Conservation (phyloP, 2,888 invertebrate species). For the Eubasilissa splendida region DNA sequence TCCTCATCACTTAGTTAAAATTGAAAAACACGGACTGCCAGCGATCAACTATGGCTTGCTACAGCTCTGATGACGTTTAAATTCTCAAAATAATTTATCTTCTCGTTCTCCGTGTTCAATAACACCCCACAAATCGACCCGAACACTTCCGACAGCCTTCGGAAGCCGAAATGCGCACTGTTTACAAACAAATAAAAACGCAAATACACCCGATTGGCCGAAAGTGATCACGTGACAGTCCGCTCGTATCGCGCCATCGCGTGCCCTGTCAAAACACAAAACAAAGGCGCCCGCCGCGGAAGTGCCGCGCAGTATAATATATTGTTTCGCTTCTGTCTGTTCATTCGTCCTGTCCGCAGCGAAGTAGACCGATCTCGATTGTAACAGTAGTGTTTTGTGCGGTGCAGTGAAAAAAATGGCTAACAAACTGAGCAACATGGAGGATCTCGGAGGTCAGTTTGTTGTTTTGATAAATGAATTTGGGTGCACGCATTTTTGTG, state of each 20-base stretch:
- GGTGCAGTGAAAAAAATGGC: constrained; percentile 63
- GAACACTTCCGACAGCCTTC: too few species aligned
- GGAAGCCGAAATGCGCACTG: background rate
- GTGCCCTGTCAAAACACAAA: constrained; percentile 40
- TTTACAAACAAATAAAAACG: background rate
- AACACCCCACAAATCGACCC: too few species aligned
- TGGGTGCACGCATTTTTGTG: too few species aligned
- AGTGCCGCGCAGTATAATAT: constrained; percentile 26
- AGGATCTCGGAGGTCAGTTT: constrained; percentile 70
- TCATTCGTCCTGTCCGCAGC: background rate
- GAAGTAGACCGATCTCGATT: background rate
- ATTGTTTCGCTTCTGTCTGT: constrained; percentile 2
- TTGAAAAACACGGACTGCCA: too few species aligned
- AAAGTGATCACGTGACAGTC: background rate
- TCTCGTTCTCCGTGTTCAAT: too few species aligned
- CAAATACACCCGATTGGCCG: constrained; percentile 11
- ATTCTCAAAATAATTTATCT: too few species aligned
- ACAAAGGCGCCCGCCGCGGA: constrained; percentile 28
- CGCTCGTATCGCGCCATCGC: background rate
- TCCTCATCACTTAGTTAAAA: too few species aligned
- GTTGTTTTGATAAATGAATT: background rate
- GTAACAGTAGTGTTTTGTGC: constrained; percentile 18
- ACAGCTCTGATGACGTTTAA: too few species aligned
- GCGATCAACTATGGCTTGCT: too few species aligned
- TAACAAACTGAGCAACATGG: constrained; percentile 69